A percentile compares a stretch with the other conserved stretches of the same genome.
These are phyloP conservation scores for Lutra lutra DNA, from an alignment of 2,797 vertebrate species.

Conservation along the genomic window DNA sequence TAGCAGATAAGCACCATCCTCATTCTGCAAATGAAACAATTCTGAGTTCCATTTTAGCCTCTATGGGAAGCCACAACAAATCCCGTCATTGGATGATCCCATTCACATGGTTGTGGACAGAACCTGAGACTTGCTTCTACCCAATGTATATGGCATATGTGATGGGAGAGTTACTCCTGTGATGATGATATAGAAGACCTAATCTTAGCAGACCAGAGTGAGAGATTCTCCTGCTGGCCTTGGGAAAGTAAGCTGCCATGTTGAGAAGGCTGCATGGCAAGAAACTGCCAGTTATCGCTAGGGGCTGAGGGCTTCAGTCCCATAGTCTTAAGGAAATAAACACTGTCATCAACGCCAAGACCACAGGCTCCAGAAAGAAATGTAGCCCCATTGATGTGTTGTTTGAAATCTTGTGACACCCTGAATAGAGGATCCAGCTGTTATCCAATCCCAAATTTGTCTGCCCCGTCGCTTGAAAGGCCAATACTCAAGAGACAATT, in stretches of 20 bases:
- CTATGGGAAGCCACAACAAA: background rate
- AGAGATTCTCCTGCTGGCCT: background rate
- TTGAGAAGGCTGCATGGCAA: background rate
- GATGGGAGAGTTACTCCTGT: background rate
- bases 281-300: background rate
- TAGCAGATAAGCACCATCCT: background rate
- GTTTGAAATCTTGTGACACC: background rate
- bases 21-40: background rate
- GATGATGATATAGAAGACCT: background rate
- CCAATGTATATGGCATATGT: background rate
- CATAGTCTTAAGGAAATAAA: background rate
- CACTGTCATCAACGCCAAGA: background rate
- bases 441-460: background rate
- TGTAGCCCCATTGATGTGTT: background rate
- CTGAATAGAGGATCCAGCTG: background rate
- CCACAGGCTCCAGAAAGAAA: background rate
- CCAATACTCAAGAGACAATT: background rate
- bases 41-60: background rate
- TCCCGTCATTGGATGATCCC: background rate
- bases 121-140: background rate
- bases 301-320: background rate
- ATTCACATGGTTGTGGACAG: background rate
- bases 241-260: background rate
- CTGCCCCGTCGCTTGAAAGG: background rate
- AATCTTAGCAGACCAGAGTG: background rate